A percentile compares a stretch with the other conserved stretches of the same genome.
These are phyloP conservation scores for Rhabdophis nuchalis DNA, from an alignment of 2,797 vertebrate species.

Conservation along the genomic window DNA sequence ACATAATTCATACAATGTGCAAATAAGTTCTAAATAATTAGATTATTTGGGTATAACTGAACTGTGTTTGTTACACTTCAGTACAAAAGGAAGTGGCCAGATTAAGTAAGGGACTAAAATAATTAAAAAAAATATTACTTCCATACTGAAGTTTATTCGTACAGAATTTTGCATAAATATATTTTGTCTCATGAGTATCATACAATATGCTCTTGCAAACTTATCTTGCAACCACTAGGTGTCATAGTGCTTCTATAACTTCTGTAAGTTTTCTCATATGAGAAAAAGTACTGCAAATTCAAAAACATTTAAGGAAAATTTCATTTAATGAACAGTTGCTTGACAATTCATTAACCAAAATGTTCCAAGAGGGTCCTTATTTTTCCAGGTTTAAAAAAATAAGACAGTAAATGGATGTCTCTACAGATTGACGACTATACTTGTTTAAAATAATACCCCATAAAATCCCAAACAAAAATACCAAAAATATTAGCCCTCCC, in stretches of 20 bases:
- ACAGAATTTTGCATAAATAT: neutral
- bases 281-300: neutral
- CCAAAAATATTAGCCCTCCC: neutral
- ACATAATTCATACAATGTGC: neutral
- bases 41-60: neutral
- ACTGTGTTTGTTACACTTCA: neutral
- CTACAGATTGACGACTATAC: neutral
- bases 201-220: neutral
- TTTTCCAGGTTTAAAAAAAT: neutral
- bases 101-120: neutral
- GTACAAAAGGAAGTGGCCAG: no score
- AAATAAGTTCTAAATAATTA: neutral
- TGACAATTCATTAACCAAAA: neutral
- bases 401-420: neutral
- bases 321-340: neutral
- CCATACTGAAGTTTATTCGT: neutral
- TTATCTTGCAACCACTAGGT: neutral
- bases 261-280: neutral
- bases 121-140: neutral
- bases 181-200: neutral
- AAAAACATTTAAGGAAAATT: neutral
- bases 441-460: neutral
- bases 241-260: neutral
- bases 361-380: neutral
- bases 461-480: neutral